Conservation (phyloP, 2,113 vertebrate species). For the Corvus hawaiiensis region DNA sequence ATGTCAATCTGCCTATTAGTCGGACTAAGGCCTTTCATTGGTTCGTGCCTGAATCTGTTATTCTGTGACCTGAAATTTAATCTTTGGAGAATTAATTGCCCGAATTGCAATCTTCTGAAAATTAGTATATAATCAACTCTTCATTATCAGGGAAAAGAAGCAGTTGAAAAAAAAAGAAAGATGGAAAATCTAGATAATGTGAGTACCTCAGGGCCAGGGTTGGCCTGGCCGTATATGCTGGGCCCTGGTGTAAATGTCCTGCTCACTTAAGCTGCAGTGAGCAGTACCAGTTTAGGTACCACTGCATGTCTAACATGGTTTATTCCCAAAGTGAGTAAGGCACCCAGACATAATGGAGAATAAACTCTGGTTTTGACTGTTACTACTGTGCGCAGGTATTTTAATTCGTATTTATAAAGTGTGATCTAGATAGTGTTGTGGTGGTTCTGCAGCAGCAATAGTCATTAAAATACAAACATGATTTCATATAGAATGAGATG, state of each 20-base stretch:
- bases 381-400: not conserved
- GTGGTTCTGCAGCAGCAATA: not conserved
- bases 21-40: not conserved
- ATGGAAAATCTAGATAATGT: not conserved
- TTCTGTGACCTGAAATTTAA: not conserved
- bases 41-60: not conserved
- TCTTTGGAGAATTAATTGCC: not conserved
- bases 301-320: rapidly evolving
- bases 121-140: not conserved
- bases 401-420: not conserved
- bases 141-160: not conserved
- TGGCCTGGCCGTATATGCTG: rapidly evolving
- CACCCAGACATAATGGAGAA: not conserved
- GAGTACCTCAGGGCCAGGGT: not conserved
- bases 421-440: not conserved
- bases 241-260: not conserved
- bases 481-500: conserved; percentile 17
- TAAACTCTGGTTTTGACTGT: not conserved
- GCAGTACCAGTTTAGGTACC: not conserved
- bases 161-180: not conserved
- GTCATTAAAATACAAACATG: not conserved
- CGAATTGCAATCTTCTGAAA: not conserved
- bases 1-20: not conserved
- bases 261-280: not conserved
- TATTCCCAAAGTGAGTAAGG: not conserved